Conservation (phyloP, 2,888 invertebrate genomes). For the Macropis europaea region DNA sequence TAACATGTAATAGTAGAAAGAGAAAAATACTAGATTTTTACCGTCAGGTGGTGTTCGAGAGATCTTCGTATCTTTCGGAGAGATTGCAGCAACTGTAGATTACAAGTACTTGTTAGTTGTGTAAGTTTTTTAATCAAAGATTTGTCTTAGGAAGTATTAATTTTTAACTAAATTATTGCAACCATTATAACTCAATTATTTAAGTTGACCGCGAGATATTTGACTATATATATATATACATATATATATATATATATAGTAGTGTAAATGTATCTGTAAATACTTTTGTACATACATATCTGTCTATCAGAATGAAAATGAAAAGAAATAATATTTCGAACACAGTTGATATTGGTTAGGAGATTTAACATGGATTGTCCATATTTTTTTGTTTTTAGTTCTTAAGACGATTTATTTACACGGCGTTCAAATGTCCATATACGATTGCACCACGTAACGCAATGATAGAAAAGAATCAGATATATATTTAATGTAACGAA, state of each 20-base stretch:
- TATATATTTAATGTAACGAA: slow-evolving; percentile 22
- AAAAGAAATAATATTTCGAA: slow-evolving; percentile 54
- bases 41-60: slow-evolving; percentile 20
- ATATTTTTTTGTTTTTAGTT: slow-evolving; percentile 40
- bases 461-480: slow-evolving; percentile 15
- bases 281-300: slow-evolving; percentile 75
- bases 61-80: slow-evolving; percentile 23
- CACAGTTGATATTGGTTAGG: slow-evolving; percentile 58
- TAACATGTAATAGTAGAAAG: slow-evolving; percentile 15
- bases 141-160: slow-evolving; percentile 71
- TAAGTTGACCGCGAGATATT: slow-evolving; percentile 60
- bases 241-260: slow-evolving; percentile 33
- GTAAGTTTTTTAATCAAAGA: slow-evolving; percentile 74
- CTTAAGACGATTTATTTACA: slow-evolving; percentile 25
- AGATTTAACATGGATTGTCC: slow-evolving; percentile 58
- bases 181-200: slow-evolving; percentile 57
- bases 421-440: slow-evolving; percentile 28
- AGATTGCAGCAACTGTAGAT: slow-evolving; percentile 41
- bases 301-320: slow-evolving; percentile 31
- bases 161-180: slow-evolving; percentile 74
- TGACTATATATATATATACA: slow-evolving; percentile 36
- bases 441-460: slow-evolving; percentile 32
- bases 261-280: slow-evolving; percentile 73
- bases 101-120: slow-evolving; percentile 61
- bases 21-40: slow-evolving; percentile 36